Base-by-base conservation (phyloP, 2,888 invertebrate genomes). In the Cephonodes hylas region DNA sequence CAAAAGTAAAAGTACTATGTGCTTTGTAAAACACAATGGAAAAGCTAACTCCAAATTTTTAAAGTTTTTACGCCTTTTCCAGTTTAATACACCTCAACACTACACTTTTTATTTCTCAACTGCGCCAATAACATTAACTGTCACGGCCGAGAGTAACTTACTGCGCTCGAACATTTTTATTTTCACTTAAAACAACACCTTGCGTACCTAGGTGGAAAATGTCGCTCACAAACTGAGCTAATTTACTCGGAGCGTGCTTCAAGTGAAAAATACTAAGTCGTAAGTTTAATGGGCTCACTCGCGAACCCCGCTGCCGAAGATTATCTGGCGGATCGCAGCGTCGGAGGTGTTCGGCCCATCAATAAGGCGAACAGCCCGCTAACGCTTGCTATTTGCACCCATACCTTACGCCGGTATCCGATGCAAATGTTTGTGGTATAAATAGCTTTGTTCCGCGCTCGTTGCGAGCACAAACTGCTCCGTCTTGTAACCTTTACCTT, bases 401-500 rank as follows among this genome's bases (percentile, higher is more conserved):
- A 25, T 23, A 22, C 7, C n/a, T 38, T 27, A 15, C 3, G 27
- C 15, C 27, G 18, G 53, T 53, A 53, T 53, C 53, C 53, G 31
- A 53, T 53, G 53, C 53, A 53, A 27, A 53, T 53, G 53, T 31
- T 31, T 53, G 27, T 31, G 53, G 53, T 53, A 53, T 53, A 53
- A 53, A 53, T 53, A 53, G 27, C 18, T 46, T 46, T 53, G 53
- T 53, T 53, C 53, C 31, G 53, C 27, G 31, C 48, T 48, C 48
- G 48, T 48, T 27, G 48, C 27, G 15, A 48, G 27, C 31, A 27
- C 31, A 53, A 53, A 53, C 44, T 53, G 53, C 31, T 53, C 10
- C 53, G 27, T 53, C 27, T 53, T 53, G 53, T 53, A 48, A 48
- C 48, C 27, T 48, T 53, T 53, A 53, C 53, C 53, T 53, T 53